Evolutionary conservation across 2,888 invertebrate species (phyloP).

Genomic region (Galerucella nymphaeae): DNA sequence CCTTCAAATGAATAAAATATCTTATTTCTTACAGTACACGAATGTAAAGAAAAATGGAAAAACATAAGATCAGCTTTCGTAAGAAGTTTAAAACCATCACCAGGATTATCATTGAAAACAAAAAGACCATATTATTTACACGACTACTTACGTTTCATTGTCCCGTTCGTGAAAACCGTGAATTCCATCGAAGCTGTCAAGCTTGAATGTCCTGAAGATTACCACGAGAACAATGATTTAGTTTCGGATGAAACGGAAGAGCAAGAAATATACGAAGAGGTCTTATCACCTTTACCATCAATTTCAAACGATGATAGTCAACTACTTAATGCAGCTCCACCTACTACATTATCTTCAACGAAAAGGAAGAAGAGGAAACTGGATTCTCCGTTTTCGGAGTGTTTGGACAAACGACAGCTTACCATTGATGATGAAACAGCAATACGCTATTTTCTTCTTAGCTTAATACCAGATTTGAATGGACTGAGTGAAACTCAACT

Average conservation of each 20-base stretch:
- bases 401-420: background rate
- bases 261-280: background rate
- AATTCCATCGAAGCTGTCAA: background rate
- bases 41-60: conserved; percentile 22
- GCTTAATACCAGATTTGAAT: conserved; percentile 15
- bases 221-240: background rate
- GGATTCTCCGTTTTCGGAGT: background rate
- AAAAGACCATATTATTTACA: conserved; percentile 16
- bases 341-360: background rate
- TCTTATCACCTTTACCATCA: background rate
- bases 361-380: conserved; percentile 6
- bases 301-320: conserved; percentile 8
- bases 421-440: conserved; percentile 10
- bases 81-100: conserved; percentile 12
- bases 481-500: conserved; percentile 9
- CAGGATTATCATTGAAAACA: background rate
- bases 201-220: background rate
- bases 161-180: conserved; percentile 9
- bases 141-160: conserved; percentile 3
- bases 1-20: background rate
- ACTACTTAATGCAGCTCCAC: background rate
- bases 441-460: conserved; percentile 11
- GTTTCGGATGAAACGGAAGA: background rate
- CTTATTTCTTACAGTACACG: conserved; percentile 9
- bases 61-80: conserved; percentile 19